These are phyloP conservation scores for Lucilia sericata DNA, from an alignment of 1,140 invertebrate species.

Conservation along the genomic window DNA sequence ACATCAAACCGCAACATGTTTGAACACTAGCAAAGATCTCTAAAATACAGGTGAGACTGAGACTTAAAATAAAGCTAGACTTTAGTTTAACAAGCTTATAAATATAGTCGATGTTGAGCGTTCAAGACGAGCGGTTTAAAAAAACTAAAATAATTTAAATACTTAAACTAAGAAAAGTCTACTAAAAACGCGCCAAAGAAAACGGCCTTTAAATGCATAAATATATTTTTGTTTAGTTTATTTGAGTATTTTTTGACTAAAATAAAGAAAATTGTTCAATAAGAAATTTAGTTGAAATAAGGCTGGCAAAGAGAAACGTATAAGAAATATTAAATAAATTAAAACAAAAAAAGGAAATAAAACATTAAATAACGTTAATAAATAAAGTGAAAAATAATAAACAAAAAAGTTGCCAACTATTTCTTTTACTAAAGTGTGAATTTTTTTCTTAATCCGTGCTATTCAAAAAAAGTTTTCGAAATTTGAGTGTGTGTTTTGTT, in stretches of 20 bases:
- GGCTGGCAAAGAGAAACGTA: not conserved
- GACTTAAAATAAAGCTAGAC: slow-evolving; percentile 18
- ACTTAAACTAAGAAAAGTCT: not conserved
- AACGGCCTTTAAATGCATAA: not conserved
- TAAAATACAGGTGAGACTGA: slow-evolving; percentile 27
- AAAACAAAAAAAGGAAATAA: not conserved
- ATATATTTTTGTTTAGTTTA: not conserved
- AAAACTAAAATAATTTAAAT: not conserved
- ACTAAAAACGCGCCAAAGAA: not conserved
- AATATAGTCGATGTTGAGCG: slow-evolving; percentile 29
- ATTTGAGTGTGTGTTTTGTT: too few species aligned
- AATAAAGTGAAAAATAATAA: not conserved
- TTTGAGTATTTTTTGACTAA: not conserved
- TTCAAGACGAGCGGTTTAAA: slow-evolving; percentile 17
- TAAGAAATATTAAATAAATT: slow-evolving; percentile 1
- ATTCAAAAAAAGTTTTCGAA: too few species aligned
- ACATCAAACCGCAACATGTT: not conserved
- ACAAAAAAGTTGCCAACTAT: not conserved
- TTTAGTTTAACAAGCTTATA: not conserved
- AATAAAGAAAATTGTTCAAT: slow-evolving; percentile 28
- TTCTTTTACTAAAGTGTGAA: not conserved
- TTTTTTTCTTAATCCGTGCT: not conserved
- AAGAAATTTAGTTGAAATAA: slow-evolving; percentile 28
- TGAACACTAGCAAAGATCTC: not conserved
- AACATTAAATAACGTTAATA: not conserved